These are phyloP conservation scores for Aethina tumida DNA, from an alignment of 1,140 invertebrate species.

Conservation along the genomic window DNA sequence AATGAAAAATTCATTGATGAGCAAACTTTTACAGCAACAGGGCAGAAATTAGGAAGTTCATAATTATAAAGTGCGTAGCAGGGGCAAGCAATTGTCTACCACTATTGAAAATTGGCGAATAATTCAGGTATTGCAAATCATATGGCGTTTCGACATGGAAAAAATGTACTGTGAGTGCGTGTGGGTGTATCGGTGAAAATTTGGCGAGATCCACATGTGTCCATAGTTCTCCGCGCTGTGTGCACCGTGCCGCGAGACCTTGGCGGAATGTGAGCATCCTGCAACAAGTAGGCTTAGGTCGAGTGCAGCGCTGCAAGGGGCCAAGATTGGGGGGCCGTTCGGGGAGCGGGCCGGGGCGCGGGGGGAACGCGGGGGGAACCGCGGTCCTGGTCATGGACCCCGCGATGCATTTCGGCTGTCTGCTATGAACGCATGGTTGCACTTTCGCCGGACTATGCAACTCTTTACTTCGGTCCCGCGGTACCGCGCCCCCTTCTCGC, in stretches of 20 bases:
- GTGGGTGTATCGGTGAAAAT: neutral
- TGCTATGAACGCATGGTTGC: conserved; percentile 29
- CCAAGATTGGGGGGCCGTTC: neutral
- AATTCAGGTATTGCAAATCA: neutral
- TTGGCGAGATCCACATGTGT: too few relatives aligned
- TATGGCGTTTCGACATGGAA: neutral
- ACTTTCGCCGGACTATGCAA: conserved; percentile 32
- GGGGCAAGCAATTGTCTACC: too few relatives aligned
- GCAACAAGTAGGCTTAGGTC: conserved; percentile 25
- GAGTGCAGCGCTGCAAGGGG: conserved; percentile 5
- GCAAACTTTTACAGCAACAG: too few relatives aligned
- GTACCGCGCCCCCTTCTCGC: conserved; percentile 14
- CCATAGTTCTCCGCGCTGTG: too few relatives aligned
- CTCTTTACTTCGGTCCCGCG: conserved; percentile 21
- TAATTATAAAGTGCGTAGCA: too few relatives aligned
- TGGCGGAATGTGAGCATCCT: conserved; percentile 19
- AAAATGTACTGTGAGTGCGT: neutral
- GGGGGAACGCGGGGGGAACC: conserved; percentile 6
- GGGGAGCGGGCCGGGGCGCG: conserved; percentile 1
- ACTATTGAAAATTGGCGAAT: too few relatives aligned
- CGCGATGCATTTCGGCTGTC: conserved; percentile 27
- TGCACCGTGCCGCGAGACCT: conserved; percentile 10
- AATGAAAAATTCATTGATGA: too few relatives aligned
- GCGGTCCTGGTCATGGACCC: conserved; percentile 20
- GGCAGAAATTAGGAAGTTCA: too few relatives aligned